phyloP scores from a whole-genome alignment of 2,797 vertebrate genomes.

The Typhlichthys subterraneus region DNA sequence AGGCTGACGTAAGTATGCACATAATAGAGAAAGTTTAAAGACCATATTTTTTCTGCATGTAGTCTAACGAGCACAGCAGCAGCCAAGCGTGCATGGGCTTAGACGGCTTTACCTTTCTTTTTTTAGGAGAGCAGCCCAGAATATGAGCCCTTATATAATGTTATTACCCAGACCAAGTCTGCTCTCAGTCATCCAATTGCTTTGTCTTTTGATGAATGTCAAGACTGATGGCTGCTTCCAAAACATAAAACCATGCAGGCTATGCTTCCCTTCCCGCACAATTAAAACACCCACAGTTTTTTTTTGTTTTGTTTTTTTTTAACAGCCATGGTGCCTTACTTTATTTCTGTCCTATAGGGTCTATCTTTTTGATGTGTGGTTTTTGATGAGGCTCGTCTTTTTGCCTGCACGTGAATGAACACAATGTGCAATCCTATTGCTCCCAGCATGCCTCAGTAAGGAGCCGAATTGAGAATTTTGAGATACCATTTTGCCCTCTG shows the following conservation, averaged over 20 bases:
- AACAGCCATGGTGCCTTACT: too few species aligned
- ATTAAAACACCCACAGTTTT: too few species aligned
- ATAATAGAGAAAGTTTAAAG: conserved; percentile 40
- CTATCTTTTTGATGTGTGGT: not conserved
- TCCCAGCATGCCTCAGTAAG: conserved; percentile 38
- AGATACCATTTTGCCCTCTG: conserved; percentile 4
- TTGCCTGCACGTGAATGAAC: conserved; percentile 29
- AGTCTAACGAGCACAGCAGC: conserved; percentile 8
- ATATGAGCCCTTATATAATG: conserved; percentile 44
- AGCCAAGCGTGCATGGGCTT: conserved; percentile 39
- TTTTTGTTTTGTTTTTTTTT: too few species aligned
- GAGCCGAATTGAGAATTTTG: conserved; percentile 28
- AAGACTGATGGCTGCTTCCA: not conserved
- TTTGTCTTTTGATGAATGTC: not conserved
- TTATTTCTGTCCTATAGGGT: too few species aligned
- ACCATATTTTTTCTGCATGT: conserved; percentile 46
- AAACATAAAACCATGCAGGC: not conserved
- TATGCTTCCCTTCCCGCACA: too few species aligned
- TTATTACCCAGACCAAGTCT: conserved; percentile 17
- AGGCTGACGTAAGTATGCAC: not conserved
- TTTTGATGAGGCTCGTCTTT: conserved; percentile 10
- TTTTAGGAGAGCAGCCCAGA: conserved; percentile 32
- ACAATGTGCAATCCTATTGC: conserved; percentile 36
- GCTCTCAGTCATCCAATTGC: conserved; percentile 22
- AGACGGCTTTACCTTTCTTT: conserved; percentile 47